phyloP scores from a whole-genome alignment of 2,797 vertebrate genomes.

The Pteronotus mesoamericanus region DNA sequence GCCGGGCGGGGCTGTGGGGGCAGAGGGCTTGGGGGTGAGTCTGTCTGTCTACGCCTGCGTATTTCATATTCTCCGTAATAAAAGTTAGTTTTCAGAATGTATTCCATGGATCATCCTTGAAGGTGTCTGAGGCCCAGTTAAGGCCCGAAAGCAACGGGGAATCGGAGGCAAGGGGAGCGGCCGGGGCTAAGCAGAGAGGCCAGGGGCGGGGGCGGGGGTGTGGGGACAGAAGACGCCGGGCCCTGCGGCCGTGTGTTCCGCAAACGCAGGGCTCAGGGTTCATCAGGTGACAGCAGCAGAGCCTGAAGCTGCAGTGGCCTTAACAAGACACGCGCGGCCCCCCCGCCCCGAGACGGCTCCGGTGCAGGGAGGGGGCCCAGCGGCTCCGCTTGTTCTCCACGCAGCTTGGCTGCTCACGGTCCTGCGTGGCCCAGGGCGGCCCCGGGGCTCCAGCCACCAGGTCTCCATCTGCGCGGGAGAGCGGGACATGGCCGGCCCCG shows the following conservation, averaged over 20 bases:
- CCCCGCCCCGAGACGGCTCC: too few relatives aligned
- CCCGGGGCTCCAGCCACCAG: neutral
- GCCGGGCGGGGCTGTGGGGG: neutral
- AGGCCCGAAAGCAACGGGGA: neutral
- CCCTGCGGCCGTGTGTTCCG: neutral
- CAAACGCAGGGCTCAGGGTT: neutral
- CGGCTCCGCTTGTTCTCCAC: too few relatives aligned
- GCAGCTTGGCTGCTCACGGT: neutral
- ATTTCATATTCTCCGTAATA: neutral
- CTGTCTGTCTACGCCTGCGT: neutral
- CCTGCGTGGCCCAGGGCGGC: accelerated
- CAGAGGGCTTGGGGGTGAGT: neutral
- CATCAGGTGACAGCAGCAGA: neutral
- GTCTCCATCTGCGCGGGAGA: neutral
- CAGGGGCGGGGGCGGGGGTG: neutral
- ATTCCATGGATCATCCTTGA: neutral
- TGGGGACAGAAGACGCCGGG: neutral
- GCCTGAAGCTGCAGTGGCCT: neutral
- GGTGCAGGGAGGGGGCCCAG: too few relatives aligned
- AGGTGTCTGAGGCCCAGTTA: neutral
- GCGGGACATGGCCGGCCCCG: neutral
- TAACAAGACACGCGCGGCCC: neutral
- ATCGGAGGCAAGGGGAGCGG: neutral
- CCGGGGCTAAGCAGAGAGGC: neutral
- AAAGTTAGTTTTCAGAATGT: neutral